Evolutionary conservation across 2,797 vertebrate genomes (phyloP), one percentile per base, ranked within the genome.

Genomic region (Falco cherrug): DNA sequence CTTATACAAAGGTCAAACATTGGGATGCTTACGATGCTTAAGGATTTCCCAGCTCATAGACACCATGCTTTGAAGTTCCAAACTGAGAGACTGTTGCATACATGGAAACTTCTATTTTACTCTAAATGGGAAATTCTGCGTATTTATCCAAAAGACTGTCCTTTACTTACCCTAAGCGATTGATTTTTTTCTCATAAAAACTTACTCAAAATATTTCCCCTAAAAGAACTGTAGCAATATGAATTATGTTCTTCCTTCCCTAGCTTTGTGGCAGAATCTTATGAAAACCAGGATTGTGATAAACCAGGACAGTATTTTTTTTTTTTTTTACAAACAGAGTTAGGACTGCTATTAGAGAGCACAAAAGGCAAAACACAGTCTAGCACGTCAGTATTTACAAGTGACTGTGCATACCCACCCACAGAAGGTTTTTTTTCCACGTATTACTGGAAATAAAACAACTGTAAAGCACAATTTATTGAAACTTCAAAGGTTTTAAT

Each of bases 351-450:
- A 39, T 33, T 60, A 65, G 14, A 84, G 8, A 86, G 35, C 54
- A 78, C 3, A 35, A 56, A 47, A 88, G 33, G 19, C 35, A 90
- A 89, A 93, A 41, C 12, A 31, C 6, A 60, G 37, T 16, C 18
- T 54, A 78, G 29, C 14, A 48, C 20, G 15, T 6, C 73, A 78
- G 3, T 59, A 76, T 48, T 76, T 89, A 79, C 45, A 90, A 25
- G 35, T 74, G 24, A 51, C 20, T 41, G 9, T 65, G 35, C 22
- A 43, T 16, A 47, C 10, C 74, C 7, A 76, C n/a, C 43, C n/a
- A 35, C 14, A 74, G 1, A 63, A 13, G 5, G 15, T 10, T 28
- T 6, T 3, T 64, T 45, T 68, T 33, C 15, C 3, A 50, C 0
- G 0, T 56, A 61, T 37, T 60, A 63, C 33, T 79, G 26, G 21